These are phyloP conservation scores for Ophiodon elongatus DNA, from an alignment of 2,113 vertebrate genomes.

Conservation along the genomic window DNA sequence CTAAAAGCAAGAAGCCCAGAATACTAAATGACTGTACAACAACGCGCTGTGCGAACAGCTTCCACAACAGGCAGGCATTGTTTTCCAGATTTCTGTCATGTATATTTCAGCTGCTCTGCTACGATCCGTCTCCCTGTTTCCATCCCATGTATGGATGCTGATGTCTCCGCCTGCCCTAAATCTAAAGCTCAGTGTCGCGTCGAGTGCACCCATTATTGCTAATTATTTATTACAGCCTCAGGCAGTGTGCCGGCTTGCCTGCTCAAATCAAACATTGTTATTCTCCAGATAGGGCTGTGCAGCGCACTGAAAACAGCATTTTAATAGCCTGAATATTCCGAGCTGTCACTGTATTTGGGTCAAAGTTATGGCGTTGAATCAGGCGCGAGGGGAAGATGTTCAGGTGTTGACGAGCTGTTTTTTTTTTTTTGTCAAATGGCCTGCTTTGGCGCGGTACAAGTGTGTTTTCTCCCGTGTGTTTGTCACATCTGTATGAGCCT, in stretches of 20 bases:
- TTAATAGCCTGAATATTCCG: conserved; percentile 57
- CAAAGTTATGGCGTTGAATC: conserved; percentile 42
- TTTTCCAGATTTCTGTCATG: conserved; percentile 57
- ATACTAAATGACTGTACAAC: conserved; percentile 21
- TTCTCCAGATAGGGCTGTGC: conserved; percentile 63
- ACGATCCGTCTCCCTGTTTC: conserved; percentile 36
- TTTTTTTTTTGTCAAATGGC: background rate
- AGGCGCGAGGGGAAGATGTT: background rate
- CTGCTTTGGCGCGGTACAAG: background rate
- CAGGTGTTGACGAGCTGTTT: conserved; percentile 37
- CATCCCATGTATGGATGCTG: conserved; percentile 58
- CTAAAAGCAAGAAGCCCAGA: conserved; percentile 10
- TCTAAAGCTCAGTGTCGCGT: conserved; percentile 64
- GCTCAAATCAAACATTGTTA: conserved; percentile 73
- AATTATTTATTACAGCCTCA: conserved; percentile 81
- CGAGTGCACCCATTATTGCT: conserved; percentile 74
- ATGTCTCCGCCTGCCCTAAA: conserved; percentile 65
- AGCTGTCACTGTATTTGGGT: conserved; percentile 65
- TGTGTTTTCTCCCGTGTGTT: conserved; percentile 23
- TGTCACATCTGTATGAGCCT: background rate
- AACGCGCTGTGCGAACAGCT: background rate
- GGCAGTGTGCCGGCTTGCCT: conserved; percentile 62
- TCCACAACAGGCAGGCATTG: conserved; percentile 30
- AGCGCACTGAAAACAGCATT: conserved; percentile 50
- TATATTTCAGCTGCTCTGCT: conserved; percentile 66